Percentiles rank a stretch among this genome's conserved stretches.
These are phyloP conservation scores for Lagopus leucura DNA, from an alignment of 2,113 vertebrate species.

Conservation along the genomic window DNA sequence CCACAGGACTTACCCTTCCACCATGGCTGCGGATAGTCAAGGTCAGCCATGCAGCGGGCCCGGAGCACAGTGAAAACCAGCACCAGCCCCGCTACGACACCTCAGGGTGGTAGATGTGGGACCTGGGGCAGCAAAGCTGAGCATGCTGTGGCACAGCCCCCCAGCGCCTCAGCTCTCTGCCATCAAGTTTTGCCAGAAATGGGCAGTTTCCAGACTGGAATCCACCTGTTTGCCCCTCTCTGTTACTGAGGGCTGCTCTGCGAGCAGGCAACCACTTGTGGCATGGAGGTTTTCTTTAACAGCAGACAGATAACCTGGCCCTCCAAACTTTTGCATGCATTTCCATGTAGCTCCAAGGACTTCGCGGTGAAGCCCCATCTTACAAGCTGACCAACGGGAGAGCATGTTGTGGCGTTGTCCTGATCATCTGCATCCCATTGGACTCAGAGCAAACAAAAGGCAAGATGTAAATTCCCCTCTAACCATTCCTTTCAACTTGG, in stretches of 20 bases:
- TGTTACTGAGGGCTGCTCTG: background rate
- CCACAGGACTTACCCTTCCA: constrained; percentile 60
- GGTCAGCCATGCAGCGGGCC: accelerated
- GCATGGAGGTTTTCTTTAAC: no score
- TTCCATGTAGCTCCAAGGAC: no score
- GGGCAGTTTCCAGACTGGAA: no score
- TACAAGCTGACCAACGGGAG: background rate
- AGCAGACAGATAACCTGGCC: no score
- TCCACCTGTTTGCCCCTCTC: no score
- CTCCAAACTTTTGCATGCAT: no score
- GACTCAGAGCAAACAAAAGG: background rate
- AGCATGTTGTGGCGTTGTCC: background rate
- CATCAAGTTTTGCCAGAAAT: no score
- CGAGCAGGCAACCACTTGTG: no score
- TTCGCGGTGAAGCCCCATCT: no score
- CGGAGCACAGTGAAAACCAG: accelerated
- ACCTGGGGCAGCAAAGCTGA: background rate
- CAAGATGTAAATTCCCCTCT: background rate
- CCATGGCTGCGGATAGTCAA: background rate
- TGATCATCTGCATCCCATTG: background rate
- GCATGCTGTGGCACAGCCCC: background rate
- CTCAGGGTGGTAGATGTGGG: background rate
- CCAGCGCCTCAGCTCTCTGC: background rate
- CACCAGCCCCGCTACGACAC: background rate
- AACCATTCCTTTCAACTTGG: background rate